Evolutionary conservation across 2,113 vertebrate species (phyloP).

Genomic region (Copsychus sechellarum): DNA sequence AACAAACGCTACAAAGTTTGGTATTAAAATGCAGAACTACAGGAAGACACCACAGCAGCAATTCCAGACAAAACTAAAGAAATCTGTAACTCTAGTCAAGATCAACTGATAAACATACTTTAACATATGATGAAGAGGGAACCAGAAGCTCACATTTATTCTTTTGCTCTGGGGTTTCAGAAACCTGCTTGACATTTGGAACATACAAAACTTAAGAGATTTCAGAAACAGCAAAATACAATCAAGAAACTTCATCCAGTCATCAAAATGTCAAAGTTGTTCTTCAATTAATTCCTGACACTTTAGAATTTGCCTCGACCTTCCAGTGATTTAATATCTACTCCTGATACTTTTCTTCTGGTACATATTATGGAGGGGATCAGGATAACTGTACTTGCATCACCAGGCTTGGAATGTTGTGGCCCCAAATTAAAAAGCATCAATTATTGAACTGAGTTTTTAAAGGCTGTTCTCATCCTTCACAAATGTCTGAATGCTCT

Average conservation of each 20-base stretch:
- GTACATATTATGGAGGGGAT: not conserved
- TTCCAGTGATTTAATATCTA: not conserved
- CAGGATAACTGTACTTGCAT: not conserved
- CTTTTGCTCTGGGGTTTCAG: not conserved
- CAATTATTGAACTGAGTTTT: not conserved
- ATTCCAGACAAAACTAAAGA: not conserved
- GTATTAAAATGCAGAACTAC: not conserved
- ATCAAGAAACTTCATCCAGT: not conserved
- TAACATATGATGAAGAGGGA: not conserved
- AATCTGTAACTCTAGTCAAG: not conserved
- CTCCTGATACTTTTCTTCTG: not conserved
- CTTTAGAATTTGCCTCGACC: not conserved
- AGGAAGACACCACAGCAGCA: not conserved
- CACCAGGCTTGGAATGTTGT: not conserved
- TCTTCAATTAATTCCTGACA: not conserved
- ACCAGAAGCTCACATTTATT: not conserved
- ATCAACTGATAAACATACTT: not conserved
- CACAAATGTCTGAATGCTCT: not conserved
- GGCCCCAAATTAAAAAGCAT: not conserved
- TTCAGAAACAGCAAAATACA: conserved; percentile 3
- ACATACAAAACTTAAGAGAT: not conserved
- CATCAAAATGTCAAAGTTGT: conserved; percentile 24
- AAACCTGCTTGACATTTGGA: conserved; percentile 18
- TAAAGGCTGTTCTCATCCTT: not conserved
- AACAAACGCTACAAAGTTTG: not conserved